Base-by-base conservation (phyloP, 2,113 vertebrate species). In the Galeopterus variegatus region DNA sequence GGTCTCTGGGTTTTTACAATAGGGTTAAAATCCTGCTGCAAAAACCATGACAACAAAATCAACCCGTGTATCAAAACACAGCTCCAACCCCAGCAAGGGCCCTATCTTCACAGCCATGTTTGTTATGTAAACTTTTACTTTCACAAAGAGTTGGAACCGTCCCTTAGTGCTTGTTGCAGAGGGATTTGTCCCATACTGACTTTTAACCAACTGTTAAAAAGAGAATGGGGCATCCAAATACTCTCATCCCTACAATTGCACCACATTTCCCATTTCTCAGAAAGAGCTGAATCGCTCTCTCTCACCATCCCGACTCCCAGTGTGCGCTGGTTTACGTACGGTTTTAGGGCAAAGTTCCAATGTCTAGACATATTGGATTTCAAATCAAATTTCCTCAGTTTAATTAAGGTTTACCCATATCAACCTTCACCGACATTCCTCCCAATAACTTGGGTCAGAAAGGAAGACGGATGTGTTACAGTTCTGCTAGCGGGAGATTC, bases 311-410 rank as follows among this genome's bases (percentile, higher is more conserved):
- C 17, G 6, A 3, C 19, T 31, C 23, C 65, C 54, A 2, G 70
- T 31, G n/a, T 15, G 36, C 54, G 4, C 12, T n/a, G 26, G 31
- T 45, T 56, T 89, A 8, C 56, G 12, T 23, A 7, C n/a, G 11
- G 18, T 60, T 36, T 77, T 41, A 77, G 79, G 54, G 33, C 33
- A 28, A 5, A n/a, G 50, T 73, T 82, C 21, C 70, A 79, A 1
- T 23, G 36, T n/a, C 48, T 41, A 12, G 52, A 26, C 62, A 1
- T 70, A 79, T 36, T 80, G 28, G 36, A 54, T 81, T 96, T 93
- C 81, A 91, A 50, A 79, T 93, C 54, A 82, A 62, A 87, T 95
- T 86, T 90, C 75, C 83, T 79, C 77, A 3, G 48, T 88, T 96
- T 77, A 75, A 82, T 90, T 75, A 73, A 58, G 62, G 33, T 54